Base-by-base conservation (phyloP, 1,140 invertebrate species). In the Tetragnatha versicolor region DNA sequence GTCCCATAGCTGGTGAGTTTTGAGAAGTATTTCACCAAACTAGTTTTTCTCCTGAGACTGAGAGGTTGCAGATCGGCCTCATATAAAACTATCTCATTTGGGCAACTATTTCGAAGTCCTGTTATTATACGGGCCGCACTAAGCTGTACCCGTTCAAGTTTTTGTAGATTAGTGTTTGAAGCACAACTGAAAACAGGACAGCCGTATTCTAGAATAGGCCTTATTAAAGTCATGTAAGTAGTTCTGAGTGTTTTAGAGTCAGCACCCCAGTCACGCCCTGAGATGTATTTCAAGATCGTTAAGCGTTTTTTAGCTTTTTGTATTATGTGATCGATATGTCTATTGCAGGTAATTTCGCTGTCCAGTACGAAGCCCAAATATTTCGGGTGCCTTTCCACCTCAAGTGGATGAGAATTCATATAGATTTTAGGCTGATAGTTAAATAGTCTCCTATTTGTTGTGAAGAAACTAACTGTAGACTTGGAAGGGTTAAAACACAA, bases 401-500 rank as follows among this genome's bases (percentile, higher is more conserved):
- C n/a, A n/a, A n/a, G n/a, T n/a, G n/a, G n/a, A n/a, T n/a, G n/a
- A n/a, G n/a, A n/a, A n/a, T n/a, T n/a, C n/a, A n/a, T n/a, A n/a
- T n/a, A n/a, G n/a, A n/a, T n/a, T n/a, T n/a, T n/a, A n/a, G n/a
- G n/a, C n/a, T n/a, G n/a, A n/a, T n/a, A n/a, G n/a, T n/a, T n/a
- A n/a, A n/a, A 6, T 6, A 51, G n/a, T 51, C 22, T 51, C 22
- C 5, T 51, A 51, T 51, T 51, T n/a, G 47, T 51, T 5, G 6
- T 51, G 47, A 51, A 51, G 47, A 51, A 51, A 51, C 47, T n/a
- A 5, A n/a, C n/a, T 14, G 47, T 51, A 7, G 47, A 51, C 47
- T 51, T 51, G 17, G 47, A 51, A 51, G 47, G 47, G 17, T n/a
- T 51, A 51, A 51, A 51, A 51, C 47, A 51, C 17, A 51, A n/a